A percentile compares a stretch with the other conserved stretches of the same genome.
Evolutionary conservation across 2,113 vertebrate genomes (phyloP).

Genomic region (Stictonetta naevosa): DNA sequence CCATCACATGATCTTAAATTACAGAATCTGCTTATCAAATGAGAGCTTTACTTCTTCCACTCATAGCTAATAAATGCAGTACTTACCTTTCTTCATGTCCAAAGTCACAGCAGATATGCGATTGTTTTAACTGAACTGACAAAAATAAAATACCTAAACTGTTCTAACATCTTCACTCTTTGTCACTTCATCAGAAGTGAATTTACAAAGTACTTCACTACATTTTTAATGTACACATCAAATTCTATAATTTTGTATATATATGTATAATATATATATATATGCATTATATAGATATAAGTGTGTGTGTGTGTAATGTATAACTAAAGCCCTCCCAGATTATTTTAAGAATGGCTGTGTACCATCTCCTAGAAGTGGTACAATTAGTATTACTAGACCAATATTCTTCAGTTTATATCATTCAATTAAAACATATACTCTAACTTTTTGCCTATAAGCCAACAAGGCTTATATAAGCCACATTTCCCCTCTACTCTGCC

Average conservation of each 20-base stretch:
- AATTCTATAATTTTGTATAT: background rate
- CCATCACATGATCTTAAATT: background rate
- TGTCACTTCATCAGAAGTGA: background rate
- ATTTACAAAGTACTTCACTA: background rate
- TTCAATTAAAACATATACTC: background rate
- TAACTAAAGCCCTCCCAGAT: background rate
- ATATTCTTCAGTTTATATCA: background rate
- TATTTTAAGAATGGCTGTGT: background rate
- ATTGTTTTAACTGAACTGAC: slow-evolving; percentile 14
- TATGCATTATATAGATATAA: no score
- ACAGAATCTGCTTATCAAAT: background rate
- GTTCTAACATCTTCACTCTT: slow-evolving; percentile 22
- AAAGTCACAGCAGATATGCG: background rate
- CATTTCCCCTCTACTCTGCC: no score
- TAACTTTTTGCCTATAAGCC: background rate
- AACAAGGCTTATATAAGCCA: no score
- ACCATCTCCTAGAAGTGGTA: background rate
- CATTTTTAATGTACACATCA: slow-evolving; percentile 23
- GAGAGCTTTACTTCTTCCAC: background rate
- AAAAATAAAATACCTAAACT: background rate
- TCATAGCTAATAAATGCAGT: background rate
- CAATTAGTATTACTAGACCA: background rate
- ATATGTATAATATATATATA: no score
- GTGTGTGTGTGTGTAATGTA: background rate
- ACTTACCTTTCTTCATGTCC: background rate